These are phyloP conservation scores for Sebastes hubbsi DNA, from an alignment of 2,797 vertebrate genomes.

Conservation along the genomic window DNA sequence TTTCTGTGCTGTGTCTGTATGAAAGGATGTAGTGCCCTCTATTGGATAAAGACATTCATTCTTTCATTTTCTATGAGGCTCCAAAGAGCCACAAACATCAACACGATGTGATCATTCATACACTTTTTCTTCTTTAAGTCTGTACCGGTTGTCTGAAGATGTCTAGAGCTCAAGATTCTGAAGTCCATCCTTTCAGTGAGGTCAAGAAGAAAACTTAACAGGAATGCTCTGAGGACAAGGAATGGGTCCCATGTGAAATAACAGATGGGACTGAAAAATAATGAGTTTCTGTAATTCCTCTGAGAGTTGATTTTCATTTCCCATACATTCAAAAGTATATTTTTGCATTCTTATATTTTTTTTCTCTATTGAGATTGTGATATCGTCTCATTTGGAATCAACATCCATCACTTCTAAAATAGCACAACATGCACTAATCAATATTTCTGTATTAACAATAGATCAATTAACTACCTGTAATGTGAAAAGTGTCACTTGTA, in stretches of 20 bases:
- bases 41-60: conserved; percentile 17
- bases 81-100: conserved; percentile 1
- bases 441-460: too few species aligned
- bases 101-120: not conserved
- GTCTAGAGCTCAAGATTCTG: not conserved
- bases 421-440: too few species aligned
- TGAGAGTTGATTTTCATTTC: too few species aligned
- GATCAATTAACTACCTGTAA: too few species aligned
- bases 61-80: conserved; percentile 7
- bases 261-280: not conserved
- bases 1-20: not conserved
- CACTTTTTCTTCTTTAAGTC: not conserved
- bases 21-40: conserved; percentile 49
- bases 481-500: too few species aligned
- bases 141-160: not conserved
- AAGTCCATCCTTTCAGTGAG: not conserved
- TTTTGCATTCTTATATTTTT: not conserved
- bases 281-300: not conserved
- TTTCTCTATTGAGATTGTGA: not conserved
- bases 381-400: not conserved
- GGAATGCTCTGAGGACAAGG: not conserved
- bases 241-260: not conserved
- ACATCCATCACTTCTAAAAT: not conserved
- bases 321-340: not conserved
- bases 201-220: not conserved